Evolutionary conservation across 2,888 invertebrate genomes (phyloP).

Genomic region (Lasiommata megera): DNA sequence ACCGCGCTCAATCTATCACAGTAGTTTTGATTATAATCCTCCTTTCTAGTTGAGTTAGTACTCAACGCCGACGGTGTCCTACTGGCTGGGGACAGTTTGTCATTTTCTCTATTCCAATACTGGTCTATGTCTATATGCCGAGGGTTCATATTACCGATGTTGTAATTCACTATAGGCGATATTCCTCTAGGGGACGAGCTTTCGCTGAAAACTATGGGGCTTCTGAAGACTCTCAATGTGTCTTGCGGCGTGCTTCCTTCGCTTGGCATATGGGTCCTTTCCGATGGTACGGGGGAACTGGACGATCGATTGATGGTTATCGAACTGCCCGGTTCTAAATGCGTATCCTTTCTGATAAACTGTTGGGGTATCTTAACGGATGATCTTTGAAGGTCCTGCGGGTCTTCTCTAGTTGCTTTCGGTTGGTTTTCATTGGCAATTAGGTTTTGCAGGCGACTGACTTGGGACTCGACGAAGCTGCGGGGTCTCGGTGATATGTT

Average conservation of each 20-base stretch:
- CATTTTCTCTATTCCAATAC: slow-evolving; percentile 63
- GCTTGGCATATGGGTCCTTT: slow-evolving; percentile 40
- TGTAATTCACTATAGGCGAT: slow-evolving; percentile 74
- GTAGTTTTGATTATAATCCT: slow-evolving; percentile 71
- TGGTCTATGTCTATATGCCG: slow-evolving; percentile 71
- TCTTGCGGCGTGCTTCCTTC: slow-evolving; percentile 62
- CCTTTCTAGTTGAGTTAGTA: slow-evolving; percentile 59
- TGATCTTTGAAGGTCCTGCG: slow-evolving; percentile 57
- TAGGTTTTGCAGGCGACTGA: slow-evolving; percentile 66
- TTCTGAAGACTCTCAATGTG: slow-evolving; percentile 54
- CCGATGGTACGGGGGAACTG: slow-evolving; percentile 58
- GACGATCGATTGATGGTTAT: slow-evolving; percentile 56
- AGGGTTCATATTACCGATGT: slow-evolving; percentile 78
- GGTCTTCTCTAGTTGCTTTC: slow-evolving; percentile 51
- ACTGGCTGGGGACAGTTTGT: slow-evolving; percentile 57
- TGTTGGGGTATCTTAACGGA: slow-evolving; percentile 60
- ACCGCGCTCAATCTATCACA: slow-evolving; percentile 61
- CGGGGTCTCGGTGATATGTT: slow-evolving; percentile 53
- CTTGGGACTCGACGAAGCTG: slow-evolving; percentile 74
- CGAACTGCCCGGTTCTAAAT: slow-evolving; percentile 48
- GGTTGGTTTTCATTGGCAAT: slow-evolving; percentile 63
- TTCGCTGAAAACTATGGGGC: slow-evolving; percentile 72
- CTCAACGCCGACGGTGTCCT: slow-evolving; percentile 57
- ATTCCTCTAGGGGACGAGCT: slow-evolving; percentile 66
- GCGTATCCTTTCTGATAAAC: slow-evolving; percentile 48